Base-by-base conservation (phyloP, 2,797 vertebrate genomes). In the Silurus aristotelis region DNA sequence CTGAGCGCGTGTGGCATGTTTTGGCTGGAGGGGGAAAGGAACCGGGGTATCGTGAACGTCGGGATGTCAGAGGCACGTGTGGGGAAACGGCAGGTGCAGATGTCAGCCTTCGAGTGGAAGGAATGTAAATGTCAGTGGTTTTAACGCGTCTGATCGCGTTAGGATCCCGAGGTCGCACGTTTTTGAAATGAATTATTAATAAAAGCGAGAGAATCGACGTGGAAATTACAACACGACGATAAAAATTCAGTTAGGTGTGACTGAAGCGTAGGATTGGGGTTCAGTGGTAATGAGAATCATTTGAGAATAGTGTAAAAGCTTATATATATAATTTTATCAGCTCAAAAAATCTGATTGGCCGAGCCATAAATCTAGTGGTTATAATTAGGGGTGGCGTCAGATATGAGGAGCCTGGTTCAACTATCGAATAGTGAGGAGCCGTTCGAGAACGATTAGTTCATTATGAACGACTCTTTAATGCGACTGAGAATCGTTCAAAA, bases 81-180 rank as follows among this genome's bases (percentile, higher is more conserved):
- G 2, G 80, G 17, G 58, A 48, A 67, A 60, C 31, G n/a, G 81
- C 82, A 86, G 86, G 89, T 89, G 71, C 88, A 88, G 87, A 91
- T 85, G 89, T 85, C 92, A 82, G 85, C 87, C 83, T 89, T 91
- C 73, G 86, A 87, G 89, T 90, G 83, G 64, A 89, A 89, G 87
- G 48, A 88, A 89, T 87, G 89, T 85, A 93, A 94, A 93, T 92
- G 92, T 93, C 92, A 92, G 90, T 68, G 79, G 84, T 86, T 89
- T 85, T 77, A 88, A 88, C 87, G 83, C 87, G 90, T 92, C 91
- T 91, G 86, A 85, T 67, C 73, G 64, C 84, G 87, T 87, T 86
- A 85, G 52, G 3, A 55, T 3, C 25, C 6, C 8, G 4, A 12
- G 55, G 25, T 14, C 0, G 72, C 5, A 27, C 48, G n/a, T 17